phyloP scores from a whole-genome alignment of 1,140 invertebrate genomes.

The Cyrtorhinus lividipennis region DNA sequence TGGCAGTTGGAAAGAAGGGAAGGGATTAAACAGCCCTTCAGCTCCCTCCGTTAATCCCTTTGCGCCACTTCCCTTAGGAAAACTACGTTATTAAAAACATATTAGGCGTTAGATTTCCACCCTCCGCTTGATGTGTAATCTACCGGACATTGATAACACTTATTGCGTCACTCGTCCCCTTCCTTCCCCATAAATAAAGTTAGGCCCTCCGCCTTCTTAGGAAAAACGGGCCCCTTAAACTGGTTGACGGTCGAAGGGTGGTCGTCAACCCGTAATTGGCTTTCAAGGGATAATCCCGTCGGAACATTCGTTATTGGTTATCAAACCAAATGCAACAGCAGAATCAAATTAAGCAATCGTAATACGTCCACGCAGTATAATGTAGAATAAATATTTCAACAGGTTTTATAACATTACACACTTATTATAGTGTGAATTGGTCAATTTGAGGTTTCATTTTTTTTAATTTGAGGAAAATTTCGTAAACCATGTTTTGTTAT shows the following conservation, averaged over 20 bases:
- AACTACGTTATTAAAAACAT: conserved; percentile 14
- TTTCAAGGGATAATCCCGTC: conserved; percentile 4
- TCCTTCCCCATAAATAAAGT: conserved; percentile 8
- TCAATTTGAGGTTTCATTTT: no score
- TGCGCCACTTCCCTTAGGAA: not conserved
- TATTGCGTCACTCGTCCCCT: conserved; percentile 10
- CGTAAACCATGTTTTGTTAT: no score
- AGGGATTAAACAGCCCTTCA: not conserved
- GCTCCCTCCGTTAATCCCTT: not conserved
- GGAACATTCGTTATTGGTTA: conserved; percentile 12
- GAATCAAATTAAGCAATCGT: not conserved
- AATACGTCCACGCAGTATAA: no score
- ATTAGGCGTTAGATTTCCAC: conserved; percentile 11
- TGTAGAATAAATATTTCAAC: no score
- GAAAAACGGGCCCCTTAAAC: not conserved
- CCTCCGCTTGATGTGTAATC: conserved; percentile 10
- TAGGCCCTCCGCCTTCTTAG: not conserved
- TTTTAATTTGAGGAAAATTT: no score
- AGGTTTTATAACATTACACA: no score
- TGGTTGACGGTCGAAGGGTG: not conserved
- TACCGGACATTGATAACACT: conserved; percentile 16
- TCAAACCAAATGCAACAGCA: not conserved
- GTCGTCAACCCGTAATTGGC: not conserved
- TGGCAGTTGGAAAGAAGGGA: not conserved
- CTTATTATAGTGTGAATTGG: no score